These are phyloP conservation scores for Mesorhabditis sp. DNA, from an alignment of 2,888 invertebrate genomes.

Conservation along the genomic window DNA sequence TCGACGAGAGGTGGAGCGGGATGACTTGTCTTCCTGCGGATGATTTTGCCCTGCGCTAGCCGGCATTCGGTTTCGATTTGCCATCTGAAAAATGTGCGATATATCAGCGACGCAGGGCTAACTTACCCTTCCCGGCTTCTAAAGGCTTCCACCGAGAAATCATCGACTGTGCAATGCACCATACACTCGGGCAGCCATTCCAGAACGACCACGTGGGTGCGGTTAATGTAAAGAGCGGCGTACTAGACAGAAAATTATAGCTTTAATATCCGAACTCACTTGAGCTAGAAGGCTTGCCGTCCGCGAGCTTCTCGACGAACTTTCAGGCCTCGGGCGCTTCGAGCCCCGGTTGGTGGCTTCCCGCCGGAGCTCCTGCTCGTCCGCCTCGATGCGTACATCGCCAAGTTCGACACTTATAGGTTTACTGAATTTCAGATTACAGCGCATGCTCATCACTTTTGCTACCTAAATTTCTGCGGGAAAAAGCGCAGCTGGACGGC, in stretches of 20 bases:
- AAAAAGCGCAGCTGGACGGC: constrained; percentile 18
- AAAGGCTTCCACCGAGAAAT: constrained; percentile 49
- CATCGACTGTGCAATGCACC: constrained; percentile 59
- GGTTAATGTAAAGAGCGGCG: constrained; percentile 56
- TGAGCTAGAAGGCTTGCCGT: constrained; percentile 11
- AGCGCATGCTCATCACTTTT: background rate
- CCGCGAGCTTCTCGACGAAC: background rate
- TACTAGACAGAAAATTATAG: constrained; percentile 47
- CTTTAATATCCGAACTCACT: background rate
- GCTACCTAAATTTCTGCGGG: constrained; percentile 17
- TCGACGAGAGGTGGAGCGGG: background rate
- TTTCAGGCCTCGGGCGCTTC: background rate
- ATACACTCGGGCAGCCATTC: constrained; percentile 59
- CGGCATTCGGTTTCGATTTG: constrained; percentile 44
- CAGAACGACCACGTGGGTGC: constrained; percentile 59
- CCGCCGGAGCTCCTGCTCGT: constrained; percentile 5
- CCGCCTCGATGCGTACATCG: constrained; percentile 55
- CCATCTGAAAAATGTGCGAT: constrained; percentile 18
- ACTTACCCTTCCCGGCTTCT: constrained; percentile 33
- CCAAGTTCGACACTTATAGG: constrained; percentile 56
- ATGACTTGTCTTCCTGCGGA: constrained; percentile 21
- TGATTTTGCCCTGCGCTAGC: constrained; percentile 40
- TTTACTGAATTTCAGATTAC: constrained; percentile 42
- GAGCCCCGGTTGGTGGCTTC: constrained; percentile 6
- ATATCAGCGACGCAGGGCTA: too few relatives aligned